Evolutionary conservation across 2,113 vertebrate genomes (phyloP), one percentile per base, ranked within the genome.

Genomic region (Takifugu flavidus): DNA sequence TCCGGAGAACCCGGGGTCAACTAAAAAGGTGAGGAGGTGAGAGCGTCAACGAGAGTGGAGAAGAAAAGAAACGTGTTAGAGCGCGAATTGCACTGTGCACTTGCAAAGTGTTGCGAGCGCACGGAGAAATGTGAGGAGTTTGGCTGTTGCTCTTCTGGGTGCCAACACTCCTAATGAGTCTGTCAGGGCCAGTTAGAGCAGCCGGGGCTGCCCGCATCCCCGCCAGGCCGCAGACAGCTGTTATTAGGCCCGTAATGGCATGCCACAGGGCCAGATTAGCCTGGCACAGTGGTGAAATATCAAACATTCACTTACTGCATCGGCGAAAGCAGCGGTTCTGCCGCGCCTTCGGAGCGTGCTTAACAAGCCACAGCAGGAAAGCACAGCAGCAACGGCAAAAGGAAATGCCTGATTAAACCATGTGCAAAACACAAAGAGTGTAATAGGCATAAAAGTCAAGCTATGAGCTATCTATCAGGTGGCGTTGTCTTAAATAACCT

Each of bases 201-300:
- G 79, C 85, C 77, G 56, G 74, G 70, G 67, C 81, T 64, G 68
- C 72, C 69, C 68, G 73, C 80, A 82, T 81, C 86, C 81, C 86
- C 79, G 88, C 82, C 67, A 72, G 82, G 84, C 86, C 83, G 70
- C 80, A 88, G 91, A 90, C 90, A 91, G 89, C 89, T 88, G 89
- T 91, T 90, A 91, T 91, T 91, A 91, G 91, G 88, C 81, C 81
- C 78, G 77, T 91, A 91, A 91, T 91, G 86, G 88, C 82, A 87
- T 88, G 86, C 90, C 89, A 90, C 82, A 67, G 88, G 87, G 88
- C 86, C 77, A 87, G 85, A 90, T 89, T 90, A 88, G 82, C 78
- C 79, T 82, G 83, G 83, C 82, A 88, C 78, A 81, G 77, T 68
- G 78, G 81, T 83, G 80, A 86, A 86, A 88, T 88, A 87, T 87